Base-by-base conservation (phyloP, 2,888 invertebrate genomes). In the Scelioninae gen. 2 region DNA sequence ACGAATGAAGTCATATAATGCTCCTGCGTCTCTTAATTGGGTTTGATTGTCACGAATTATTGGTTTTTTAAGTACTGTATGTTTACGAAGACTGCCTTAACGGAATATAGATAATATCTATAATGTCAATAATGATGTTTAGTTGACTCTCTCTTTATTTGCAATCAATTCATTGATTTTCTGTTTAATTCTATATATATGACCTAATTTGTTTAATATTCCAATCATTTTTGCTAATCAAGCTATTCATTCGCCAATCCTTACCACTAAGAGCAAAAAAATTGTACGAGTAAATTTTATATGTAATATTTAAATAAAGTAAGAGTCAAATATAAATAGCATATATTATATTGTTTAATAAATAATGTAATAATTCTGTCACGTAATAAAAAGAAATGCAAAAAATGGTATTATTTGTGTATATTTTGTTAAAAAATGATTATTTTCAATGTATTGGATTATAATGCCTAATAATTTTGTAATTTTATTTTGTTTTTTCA, bases 21-120 rank as follows among this genome's bases (percentile, higher is more conserved):
- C 45, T 11, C 6, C 6, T 16, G 16, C n/a, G 31, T 48, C n/a
- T 13, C 28, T 33, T 58, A 22, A 46, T 60, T 46, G 37, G 11
- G 25, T 37, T 60, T 15, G 13, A 46, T 60, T 48, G 43, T 63
- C 25, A 22, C 11, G 18, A 16, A 55, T 64, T 45, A 28, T 55
- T 64, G 13, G 18, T 3, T 43, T 61, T 63, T 43, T 9, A 35
- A 45, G 18, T 31, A 11, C 35, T 19, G 19, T 50, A 48, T 19
- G 16, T 61, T 50, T 63, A 43, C 15, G 11, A 63, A 63, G 43
- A 63, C 35, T 63, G 63, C 22, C 15, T 33, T 50, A 28, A 53
- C 19, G 18, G 37, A 19, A 37, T 15, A 33, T 50, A 43, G 41
- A 43, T 39, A 63, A 52, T 43, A 33, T 28, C 16, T 50, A 7